phyloP scores from a whole-genome alignment of 2,888 invertebrate species.

The Prosopocoilus inquinatus region DNA sequence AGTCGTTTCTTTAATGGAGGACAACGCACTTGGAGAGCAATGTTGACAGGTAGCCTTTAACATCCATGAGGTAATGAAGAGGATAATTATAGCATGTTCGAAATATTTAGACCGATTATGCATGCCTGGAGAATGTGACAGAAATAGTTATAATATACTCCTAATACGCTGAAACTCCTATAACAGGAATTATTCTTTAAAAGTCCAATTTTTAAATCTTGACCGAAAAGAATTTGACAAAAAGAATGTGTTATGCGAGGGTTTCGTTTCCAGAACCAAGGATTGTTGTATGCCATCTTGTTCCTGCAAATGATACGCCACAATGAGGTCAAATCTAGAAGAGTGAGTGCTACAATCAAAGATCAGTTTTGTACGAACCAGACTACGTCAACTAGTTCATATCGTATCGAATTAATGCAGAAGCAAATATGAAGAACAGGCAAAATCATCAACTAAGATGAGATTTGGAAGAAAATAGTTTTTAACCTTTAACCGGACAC shows the following conservation, averaged over 20 bases:
- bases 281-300: constrained; percentile 38
- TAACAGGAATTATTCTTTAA: too few species aligned
- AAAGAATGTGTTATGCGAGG: constrained; percentile 60
- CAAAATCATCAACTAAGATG: constrained; percentile 12
- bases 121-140: constrained; percentile 54
- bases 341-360: constrained; percentile 43
- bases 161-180: too few species aligned
- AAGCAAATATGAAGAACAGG: constrained; percentile 51
- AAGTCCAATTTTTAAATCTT: constrained; percentile 84
- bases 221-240: constrained; percentile 74
- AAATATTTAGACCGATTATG: constrained; percentile 77
- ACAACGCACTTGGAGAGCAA: constrained; percentile 95
- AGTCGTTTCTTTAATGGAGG: constrained; percentile 93
- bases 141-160: too few species aligned
- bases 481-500: too few species aligned
- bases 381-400: constrained; percentile 46
- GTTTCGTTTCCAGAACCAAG: constrained; percentile 48
- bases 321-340: constrained; percentile 30
- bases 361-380: constrained; percentile 49
- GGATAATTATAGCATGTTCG: constrained; percentile 94
- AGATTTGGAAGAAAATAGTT: neutral
- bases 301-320: constrained; percentile 37
- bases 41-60: constrained; percentile 91
- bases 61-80: constrained; percentile 97
- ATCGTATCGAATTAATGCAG: constrained; percentile 56